Percentiles rank a stretch among this genome's conserved stretches.
These are phyloP conservation scores for Cremastobaeus sp. DNA, from an alignment of 2,888 invertebrate genomes.

Conservation along the genomic window DNA sequence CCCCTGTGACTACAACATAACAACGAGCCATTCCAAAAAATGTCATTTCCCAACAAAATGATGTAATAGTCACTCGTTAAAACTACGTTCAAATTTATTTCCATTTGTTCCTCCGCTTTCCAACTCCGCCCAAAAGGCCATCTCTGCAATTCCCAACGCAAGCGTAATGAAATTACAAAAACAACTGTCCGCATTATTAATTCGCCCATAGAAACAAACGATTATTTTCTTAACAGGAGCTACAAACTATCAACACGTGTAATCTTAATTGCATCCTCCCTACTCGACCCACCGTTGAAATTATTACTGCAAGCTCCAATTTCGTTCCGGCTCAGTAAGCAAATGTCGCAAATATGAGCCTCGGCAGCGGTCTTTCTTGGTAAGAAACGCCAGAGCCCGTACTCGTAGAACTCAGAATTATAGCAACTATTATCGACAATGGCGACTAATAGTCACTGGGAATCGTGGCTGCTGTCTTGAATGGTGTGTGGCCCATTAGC, in stretches of 20 bases:
- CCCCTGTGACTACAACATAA: too few species aligned
- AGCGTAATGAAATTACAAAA: not conserved
- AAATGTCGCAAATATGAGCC: slow-evolving; percentile 7
- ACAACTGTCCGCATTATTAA: slow-evolving; percentile 1
- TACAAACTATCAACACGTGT: slow-evolving; percentile 21
- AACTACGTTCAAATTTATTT: too few species aligned
- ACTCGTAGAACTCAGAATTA: slow-evolving; percentile 18
- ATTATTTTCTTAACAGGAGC: not conserved
- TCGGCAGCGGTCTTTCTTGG: not conserved
- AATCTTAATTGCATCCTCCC: slow-evolving; percentile 23
- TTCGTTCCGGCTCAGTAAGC: slow-evolving; percentile 10
- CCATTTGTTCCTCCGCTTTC: too few species aligned
- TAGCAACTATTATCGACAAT: slow-evolving; percentile 41
- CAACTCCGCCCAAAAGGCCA: too few species aligned
- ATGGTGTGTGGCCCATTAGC: slow-evolving; percentile 43
- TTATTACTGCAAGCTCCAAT: slow-evolving; percentile 23
- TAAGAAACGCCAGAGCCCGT: not conserved
- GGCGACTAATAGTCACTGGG: slow-evolving; percentile 32
- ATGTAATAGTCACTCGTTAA: too few species aligned
- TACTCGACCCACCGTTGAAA: not conserved
- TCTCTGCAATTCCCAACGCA: too few species aligned
- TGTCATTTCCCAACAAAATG: too few species aligned
- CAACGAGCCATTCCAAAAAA: too few species aligned
- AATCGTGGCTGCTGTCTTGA: slow-evolving; percentile 34
- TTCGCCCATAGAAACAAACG: slow-evolving; percentile 7